These are phyloP conservation scores for Fistularia tabacaria DNA, from an alignment of 2,797 vertebrate species.

Conservation along the genomic window DNA sequence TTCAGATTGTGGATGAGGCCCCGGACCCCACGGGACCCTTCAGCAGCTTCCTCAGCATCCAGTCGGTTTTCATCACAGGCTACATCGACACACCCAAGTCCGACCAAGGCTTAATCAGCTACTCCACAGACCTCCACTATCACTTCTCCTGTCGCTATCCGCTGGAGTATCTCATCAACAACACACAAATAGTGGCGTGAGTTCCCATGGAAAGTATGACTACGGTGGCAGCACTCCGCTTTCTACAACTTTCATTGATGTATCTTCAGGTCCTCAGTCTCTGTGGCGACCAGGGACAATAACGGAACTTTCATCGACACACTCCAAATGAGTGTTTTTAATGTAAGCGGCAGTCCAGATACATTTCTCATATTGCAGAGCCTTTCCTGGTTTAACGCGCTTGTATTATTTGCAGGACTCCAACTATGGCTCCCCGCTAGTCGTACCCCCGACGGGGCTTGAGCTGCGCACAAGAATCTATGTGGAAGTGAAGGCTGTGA, in stretches of 20 bases:
- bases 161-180: slow-evolving; percentile 77
- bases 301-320: slow-evolving; percentile 79
- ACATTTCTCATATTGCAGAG: neutral
- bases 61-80: slow-evolving; percentile 75
- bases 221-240: neutral
- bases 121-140: slow-evolving; percentile 78
- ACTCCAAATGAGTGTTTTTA: slow-evolving; percentile 73
- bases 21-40: slow-evolving; percentile 67
- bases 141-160: slow-evolving; percentile 80
- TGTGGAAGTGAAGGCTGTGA: slow-evolving; percentile 73
- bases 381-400: neutral
- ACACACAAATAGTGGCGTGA: slow-evolving; percentile 75
- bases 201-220: slow-evolving; percentile 17
- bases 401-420: slow-evolving; percentile 57
- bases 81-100: slow-evolving; percentile 69
- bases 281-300: slow-evolving; percentile 72
- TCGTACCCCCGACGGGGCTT: slow-evolving; percentile 63
- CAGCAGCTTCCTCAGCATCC: slow-evolving; percentile 64
- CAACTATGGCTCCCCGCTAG: slow-evolving; percentile 44
- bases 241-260: neutral
- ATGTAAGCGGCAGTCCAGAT: slow-evolving; percentile 55
- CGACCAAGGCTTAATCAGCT: slow-evolving; percentile 70
- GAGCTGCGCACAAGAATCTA: slow-evolving; percentile 62
- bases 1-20: slow-evolving; percentile 73
- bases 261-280: slow-evolving; percentile 72